A percentile compares a stretch with the other conserved stretches of the same genome.
Conservation (phyloP, 2,797 vertebrate species). For the Cirrhinus mrigala region DNA sequence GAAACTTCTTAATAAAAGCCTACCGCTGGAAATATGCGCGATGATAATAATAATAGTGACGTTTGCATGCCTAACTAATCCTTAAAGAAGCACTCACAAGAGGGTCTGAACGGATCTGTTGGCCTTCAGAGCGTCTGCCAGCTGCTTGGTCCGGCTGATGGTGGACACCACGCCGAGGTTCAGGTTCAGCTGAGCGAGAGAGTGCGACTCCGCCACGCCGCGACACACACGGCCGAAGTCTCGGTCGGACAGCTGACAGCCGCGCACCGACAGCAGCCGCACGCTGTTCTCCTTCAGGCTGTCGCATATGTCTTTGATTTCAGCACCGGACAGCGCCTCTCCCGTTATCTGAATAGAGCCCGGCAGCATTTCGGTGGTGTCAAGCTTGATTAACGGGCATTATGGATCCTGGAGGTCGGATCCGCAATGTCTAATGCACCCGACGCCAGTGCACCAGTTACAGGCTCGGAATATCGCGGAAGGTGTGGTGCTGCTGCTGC, state of each 20-base stretch:
- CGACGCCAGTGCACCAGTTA: not conserved
- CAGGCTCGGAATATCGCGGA: not conserved
- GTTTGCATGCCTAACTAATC: not conserved
- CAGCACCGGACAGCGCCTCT: slow-evolving; percentile 89
- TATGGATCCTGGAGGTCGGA: slow-evolving; percentile 2
- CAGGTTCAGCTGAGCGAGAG: slow-evolving; percentile 93
- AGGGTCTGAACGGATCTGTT: slow-evolving; percentile 95
- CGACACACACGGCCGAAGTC: slow-evolving; percentile 93
- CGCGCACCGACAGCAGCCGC: slow-evolving; percentile 89
- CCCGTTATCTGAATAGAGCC: slow-evolving; percentile 95
- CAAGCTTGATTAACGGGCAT: slow-evolving; percentile 34
- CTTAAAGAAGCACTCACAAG: slow-evolving; percentile 84
- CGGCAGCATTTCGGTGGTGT: slow-evolving; percentile 83
- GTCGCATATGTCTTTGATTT: slow-evolving; percentile 93
- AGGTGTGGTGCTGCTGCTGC: slow-evolving; percentile 35
- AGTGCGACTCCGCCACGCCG: slow-evolving; percentile 85
- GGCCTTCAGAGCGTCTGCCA: slow-evolving; percentile 87
- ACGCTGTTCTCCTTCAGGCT: slow-evolving; percentile 90
- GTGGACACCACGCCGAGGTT: slow-evolving; percentile 93
- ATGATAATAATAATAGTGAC: too few relatives aligned
- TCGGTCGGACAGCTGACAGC: slow-evolving; percentile 91
- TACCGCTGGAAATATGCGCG: not conserved
- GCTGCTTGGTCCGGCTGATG: slow-evolving; percentile 84
- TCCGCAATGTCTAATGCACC: slow-evolving; percentile 18
- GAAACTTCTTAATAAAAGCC: not conserved